Conservation (phyloP, 1,140 invertebrate genomes). For the Mylabris phalerata region DNA sequence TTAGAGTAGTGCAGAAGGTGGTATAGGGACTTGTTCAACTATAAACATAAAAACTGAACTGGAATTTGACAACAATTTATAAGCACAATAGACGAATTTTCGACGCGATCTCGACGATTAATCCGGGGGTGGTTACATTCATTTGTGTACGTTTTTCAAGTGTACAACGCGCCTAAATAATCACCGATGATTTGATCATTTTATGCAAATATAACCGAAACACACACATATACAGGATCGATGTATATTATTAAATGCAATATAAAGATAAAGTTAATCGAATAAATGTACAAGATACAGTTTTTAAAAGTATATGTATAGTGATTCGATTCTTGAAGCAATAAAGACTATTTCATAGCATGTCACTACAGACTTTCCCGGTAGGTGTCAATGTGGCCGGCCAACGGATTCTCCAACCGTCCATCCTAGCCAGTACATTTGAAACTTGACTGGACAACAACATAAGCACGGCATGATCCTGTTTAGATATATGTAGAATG, state of each 20-base stretch:
- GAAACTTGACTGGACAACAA: slow-evolving; percentile 17
- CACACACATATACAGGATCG: no score
- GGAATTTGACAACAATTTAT: no score
- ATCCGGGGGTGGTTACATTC: slow-evolving; percentile 2
- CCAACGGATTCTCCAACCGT: slow-evolving; percentile 8
- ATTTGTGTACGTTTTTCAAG: slow-evolving; percentile 9
- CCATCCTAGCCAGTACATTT: neutral
- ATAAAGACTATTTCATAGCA: slow-evolving; percentile 40
- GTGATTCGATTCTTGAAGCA: slow-evolving; percentile 34
- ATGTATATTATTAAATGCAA: neutral
- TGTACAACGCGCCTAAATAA: neutral
- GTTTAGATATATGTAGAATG: slow-evolving; percentile 35
- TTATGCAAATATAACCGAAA: slow-evolving; percentile 11
- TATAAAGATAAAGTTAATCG: slow-evolving; percentile 27
- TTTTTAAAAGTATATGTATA: slow-evolving; percentile 30
- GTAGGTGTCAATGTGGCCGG: slow-evolving; percentile 34
- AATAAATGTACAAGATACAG: slow-evolving; percentile 26
- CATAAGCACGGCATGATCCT: slow-evolving; percentile 29
- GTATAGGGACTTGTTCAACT: no score
- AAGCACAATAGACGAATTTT: no score
- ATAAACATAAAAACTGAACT: no score
- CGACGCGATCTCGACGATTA: no score
- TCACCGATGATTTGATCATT: slow-evolving; percentile 8
- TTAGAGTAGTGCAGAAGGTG: no score
- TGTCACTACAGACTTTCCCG: slow-evolving; percentile 38